A percentile compares a stretch with the other conserved stretches of the same genome.
phyloP scores from a whole-genome alignment of 1,140 invertebrate species.

The Rhagoletis pomonella region DNA sequence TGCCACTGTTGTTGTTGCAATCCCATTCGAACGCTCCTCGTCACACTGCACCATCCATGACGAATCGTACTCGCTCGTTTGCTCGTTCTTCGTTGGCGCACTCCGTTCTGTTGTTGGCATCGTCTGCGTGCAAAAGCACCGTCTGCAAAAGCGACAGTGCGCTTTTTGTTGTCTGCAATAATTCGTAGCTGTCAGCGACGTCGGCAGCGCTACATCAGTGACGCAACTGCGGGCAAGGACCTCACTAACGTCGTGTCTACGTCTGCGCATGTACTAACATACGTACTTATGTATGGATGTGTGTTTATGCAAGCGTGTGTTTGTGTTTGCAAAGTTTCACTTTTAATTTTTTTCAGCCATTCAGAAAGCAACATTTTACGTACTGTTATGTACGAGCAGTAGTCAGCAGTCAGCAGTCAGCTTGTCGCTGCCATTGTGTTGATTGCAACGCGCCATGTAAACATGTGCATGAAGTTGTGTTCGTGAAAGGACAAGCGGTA shows the following conservation, averaged over 20 bases:
- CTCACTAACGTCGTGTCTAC: conserved; percentile 54
- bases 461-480: conserved; percentile 31
- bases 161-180: conserved; percentile 41
- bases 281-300: background rate
- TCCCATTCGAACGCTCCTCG: background rate
- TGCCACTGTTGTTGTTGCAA: too few relatives aligned
- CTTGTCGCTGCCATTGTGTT: background rate
- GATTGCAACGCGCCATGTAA: background rate
- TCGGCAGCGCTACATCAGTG: conserved; percentile 30
- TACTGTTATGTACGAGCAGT: too few relatives aligned
- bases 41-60: background rate
- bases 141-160: conserved; percentile 58
- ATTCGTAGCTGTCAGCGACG: background rate
- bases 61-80: too few relatives aligned
- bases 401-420: background rate
- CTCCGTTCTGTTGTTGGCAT: background rate
- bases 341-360: conserved; percentile 72
- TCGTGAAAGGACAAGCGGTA: conserved; percentile 52
- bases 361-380: conserved; percentile 30
- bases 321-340: conserved; percentile 65
- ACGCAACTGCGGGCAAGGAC: conserved; percentile 65
- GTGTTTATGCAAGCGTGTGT: background rate
- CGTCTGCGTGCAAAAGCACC: conserved; percentile 43
- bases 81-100: background rate
- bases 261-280: conserved; percentile 27